Percentiles rank a stretch among this genome's conserved stretches.
Evolutionary conservation across 64 coral and sea anemone genomes (phyloP).

Genomic region (Porites lutea): DNA sequence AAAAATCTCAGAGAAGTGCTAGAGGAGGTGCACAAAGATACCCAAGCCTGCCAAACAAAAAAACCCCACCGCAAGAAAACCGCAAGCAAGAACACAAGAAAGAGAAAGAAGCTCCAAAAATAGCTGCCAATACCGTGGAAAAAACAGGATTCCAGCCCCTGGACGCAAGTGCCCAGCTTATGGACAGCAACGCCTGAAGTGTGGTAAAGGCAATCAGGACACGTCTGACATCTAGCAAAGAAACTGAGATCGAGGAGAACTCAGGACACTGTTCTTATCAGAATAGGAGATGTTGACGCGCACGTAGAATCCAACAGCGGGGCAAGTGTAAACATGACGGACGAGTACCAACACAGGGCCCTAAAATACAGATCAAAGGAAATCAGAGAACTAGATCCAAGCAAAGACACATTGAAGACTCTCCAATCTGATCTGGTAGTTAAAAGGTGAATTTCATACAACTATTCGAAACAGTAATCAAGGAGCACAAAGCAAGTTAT

Average conservation of each 20-base stretch:
- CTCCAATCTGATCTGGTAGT: slow-evolving; percentile 46
- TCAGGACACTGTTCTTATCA: slow-evolving; percentile 54
- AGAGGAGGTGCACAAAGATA: background rate
- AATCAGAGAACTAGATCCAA: slow-evolving; percentile 32
- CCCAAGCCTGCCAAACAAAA: background rate
- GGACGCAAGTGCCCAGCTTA: slow-evolving; percentile 66
- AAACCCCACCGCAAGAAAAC: too few relatives aligned
- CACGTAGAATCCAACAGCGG: slow-evolving; percentile 61
- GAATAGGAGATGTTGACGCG: slow-evolving; percentile 66
- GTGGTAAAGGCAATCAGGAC: slow-evolving; percentile 74
- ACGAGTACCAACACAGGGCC: slow-evolving; percentile 83
- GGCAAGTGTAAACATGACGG: slow-evolving; percentile 78
- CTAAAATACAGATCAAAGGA: slow-evolving; percentile 80
- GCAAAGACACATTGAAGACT: slow-evolving; percentile 54
- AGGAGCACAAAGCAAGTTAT: slow-evolving; percentile 43
- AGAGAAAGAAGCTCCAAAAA: slow-evolving; percentile 22
- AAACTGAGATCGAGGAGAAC: slow-evolving; percentile 56
- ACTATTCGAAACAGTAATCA: slow-evolving; percentile 66
- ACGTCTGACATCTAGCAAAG: slow-evolving; percentile 48
- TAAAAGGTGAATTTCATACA: slow-evolving; percentile 62
- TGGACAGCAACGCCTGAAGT: slow-evolving; percentile 66
- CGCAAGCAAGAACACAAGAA: slow-evolving; percentile 2
- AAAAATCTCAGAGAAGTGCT: background rate
- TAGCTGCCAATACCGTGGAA: slow-evolving; percentile 67
- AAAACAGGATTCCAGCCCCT: slow-evolving; percentile 59